Evolutionary conservation across 2,113 vertebrate species (phyloP).

Genomic region (Ifrita kowaldi): DNA sequence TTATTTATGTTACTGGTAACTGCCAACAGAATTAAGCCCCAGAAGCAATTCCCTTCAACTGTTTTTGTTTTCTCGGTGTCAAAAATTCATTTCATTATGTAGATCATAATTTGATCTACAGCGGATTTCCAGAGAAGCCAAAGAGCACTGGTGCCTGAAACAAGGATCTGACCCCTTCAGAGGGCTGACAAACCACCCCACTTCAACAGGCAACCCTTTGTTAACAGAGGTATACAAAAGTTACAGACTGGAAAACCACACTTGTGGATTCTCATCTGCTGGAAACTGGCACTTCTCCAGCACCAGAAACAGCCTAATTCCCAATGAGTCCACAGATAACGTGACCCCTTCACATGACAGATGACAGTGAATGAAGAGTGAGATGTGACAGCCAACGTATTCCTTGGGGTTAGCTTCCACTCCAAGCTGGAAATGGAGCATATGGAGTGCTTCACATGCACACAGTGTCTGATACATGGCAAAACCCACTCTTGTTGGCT

Average conservation of each 20-base stretch:
- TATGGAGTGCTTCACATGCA: not conserved
- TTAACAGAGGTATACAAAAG: not conserved
- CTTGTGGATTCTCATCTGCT: not conserved
- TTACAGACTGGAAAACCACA: not conserved
- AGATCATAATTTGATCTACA: not conserved
- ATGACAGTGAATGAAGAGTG: not conserved
- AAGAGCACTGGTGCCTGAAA: not conserved
- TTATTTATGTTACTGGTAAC: not conserved
- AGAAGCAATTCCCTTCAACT: not conserved
- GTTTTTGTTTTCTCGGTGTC: not conserved
- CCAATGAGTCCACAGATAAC: not conserved
- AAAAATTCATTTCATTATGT: not conserved
- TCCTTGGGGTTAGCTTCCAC: not conserved
- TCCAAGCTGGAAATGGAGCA: not conserved
- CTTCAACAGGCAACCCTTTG: not conserved
- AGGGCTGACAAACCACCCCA: not conserved
- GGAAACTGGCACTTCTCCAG: not conserved
- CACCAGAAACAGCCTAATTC: not conserved
- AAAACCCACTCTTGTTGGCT: not conserved
- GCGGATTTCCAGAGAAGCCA: not conserved
- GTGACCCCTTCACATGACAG: not conserved
- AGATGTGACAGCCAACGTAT: not conserved
- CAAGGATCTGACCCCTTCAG: not conserved
- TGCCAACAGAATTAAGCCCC: not conserved
- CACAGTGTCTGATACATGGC: fast-evolving